Evolutionary conservation across 2,888 invertebrate genomes (phyloP).

Genomic region (Sympetrum striolatum): DNA sequence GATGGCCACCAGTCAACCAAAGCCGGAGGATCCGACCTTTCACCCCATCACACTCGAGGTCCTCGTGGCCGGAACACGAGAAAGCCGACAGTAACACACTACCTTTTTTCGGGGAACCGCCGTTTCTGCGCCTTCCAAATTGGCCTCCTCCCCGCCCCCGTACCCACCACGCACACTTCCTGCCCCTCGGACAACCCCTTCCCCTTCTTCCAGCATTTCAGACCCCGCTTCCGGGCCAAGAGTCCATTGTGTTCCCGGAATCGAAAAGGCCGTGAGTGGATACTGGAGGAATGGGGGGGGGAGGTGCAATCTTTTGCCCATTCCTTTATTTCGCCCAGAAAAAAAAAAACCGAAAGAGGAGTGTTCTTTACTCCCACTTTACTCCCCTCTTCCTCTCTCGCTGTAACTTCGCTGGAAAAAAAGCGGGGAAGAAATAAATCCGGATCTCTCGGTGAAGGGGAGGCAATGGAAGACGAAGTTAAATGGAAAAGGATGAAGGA

Average conservation of each 20-base stretch:
- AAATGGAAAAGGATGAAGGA: background rate
- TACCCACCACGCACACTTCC: background rate
- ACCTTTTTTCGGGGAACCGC: background rate
- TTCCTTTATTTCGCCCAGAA: background rate
- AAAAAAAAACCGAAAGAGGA: background rate
- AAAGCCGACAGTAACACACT: background rate
- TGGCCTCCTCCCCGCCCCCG: background rate
- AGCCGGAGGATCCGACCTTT: background rate
- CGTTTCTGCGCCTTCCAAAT: background rate
- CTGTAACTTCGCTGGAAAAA: background rate
- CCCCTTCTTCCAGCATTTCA: background rate
- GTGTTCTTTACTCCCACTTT: background rate
- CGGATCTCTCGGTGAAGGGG: background rate
- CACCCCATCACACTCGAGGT: background rate
- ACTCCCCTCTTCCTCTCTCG: background rate
- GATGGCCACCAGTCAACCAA: background rate
- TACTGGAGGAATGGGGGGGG: background rate
- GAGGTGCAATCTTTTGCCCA: background rate
- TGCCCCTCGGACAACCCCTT: background rate
- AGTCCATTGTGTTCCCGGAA: constrained; percentile 34
- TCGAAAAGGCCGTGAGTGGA: background rate
- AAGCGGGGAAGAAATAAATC: background rate
- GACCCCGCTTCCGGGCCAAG: constrained; percentile 13
- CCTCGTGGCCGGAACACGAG: background rate
- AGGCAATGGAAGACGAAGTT: background rate